Evolutionary conservation across 2,797 vertebrate genomes (phyloP), one percentile per base, ranked within the genome.

Genomic region (Sciurus carolinensis): DNA sequence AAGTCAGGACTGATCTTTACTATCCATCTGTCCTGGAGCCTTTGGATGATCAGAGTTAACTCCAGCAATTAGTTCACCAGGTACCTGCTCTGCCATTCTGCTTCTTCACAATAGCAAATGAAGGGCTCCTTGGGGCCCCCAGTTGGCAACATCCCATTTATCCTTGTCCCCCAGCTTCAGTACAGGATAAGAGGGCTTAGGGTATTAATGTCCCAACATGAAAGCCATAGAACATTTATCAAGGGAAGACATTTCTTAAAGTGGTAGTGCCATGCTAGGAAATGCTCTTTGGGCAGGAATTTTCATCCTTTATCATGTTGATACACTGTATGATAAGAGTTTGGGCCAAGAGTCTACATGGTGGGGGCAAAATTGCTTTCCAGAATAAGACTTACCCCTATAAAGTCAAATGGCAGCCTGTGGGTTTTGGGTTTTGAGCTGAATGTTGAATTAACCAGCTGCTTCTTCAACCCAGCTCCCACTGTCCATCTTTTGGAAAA

Each of bases 401-500:
- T 42, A 73, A 91, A 96, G 59, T 28, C 20, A 91, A 69, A 59
- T 47, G 80, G 82, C n/a, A 54, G 22, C 39, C 88, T 93, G 72
- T 57, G 0, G 0, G 67, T 42, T 94, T 95, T 95, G 82, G 1
- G 52, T 33, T 94, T 77, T 64, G 90, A 94, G 39, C 44, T 1
- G 50, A 76, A 91, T 85, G 91, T 97, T 94, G 94, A 96, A 87
- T 94, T 93, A 75, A 88, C 85, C 95, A 84, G 54, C 93, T 97
- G 97, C 95, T 66, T 92, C 97, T 97, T 95, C 69, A 92, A 42
- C 77, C 86, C 87, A 39, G 75, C 42, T 97, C 95, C 57, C 93
- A 1, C 0, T 66, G 92, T 94, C 97, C 71, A 67, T 95, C 97
- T 94, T 96, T 83, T 62, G 96, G 91, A 97, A 69, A 97, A 98